phyloP scores from a whole-genome alignment of 2,888 invertebrate species.

The Maniola hyperantus region DNA sequence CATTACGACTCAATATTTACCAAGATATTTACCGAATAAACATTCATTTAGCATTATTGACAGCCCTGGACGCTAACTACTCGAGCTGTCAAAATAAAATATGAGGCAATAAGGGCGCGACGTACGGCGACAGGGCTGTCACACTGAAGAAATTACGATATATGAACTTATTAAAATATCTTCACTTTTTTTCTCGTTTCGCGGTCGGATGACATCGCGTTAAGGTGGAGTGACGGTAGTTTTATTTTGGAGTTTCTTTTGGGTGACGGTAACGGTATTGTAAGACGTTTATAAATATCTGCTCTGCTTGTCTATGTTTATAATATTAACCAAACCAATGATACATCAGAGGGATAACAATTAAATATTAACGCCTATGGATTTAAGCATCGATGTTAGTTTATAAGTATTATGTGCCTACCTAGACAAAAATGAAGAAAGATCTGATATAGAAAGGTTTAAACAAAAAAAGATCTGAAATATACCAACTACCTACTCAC shows the following conservation, averaged over 20 bases:
- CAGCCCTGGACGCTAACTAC: conserved; percentile 55
- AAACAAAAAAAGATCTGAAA: background rate
- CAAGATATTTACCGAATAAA: conserved; percentile 30
- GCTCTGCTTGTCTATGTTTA: background rate
- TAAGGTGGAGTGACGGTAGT: conserved; percentile 51
- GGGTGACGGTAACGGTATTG: conserved; percentile 21
- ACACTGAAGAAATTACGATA: conserved; percentile 70
- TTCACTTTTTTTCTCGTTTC: conserved; percentile 65
- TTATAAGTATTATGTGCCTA: too few species aligned
- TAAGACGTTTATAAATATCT: conserved; percentile 8
- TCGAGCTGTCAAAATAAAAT: conserved; percentile 74
- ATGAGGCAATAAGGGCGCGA: conserved; percentile 75
- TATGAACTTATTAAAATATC: conserved; percentile 81
- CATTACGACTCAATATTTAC: conserved; percentile 26
- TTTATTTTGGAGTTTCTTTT: conserved; percentile 36
- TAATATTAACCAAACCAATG: background rate
- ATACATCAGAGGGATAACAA: background rate
- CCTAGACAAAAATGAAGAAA: background rate
- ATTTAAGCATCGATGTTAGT: background rate
- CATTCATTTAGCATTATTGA: conserved; percentile 31
- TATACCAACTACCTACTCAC: background rate
- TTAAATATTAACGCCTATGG: background rate
- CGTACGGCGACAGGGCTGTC: conserved; percentile 73
- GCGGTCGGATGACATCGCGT: conserved; percentile 66
- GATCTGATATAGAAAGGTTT: background rate